Evolutionary conservation across 2,797 vertebrate genomes (phyloP), one percentile per base, ranked within the genome.

Genomic region (Darevskia mixta): DNA sequence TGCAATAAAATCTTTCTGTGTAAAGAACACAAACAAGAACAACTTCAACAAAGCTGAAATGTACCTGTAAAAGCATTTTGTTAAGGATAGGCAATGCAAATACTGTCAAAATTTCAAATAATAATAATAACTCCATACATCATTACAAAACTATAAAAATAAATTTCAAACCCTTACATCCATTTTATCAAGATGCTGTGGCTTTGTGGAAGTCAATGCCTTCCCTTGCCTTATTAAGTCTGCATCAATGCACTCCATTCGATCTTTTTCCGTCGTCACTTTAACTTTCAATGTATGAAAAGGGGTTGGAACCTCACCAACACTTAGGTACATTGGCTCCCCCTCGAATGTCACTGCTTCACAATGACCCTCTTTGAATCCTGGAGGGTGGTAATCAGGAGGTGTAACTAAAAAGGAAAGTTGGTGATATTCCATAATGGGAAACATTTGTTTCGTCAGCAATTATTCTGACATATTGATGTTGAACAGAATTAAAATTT

Each of bases 331-430:
- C 61, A 98, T 95, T 0, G 98, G 98, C 69, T 98, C 97, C 76
- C 96, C 97, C 43, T 97, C 97, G 91, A 99, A 99, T 88, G 97
- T 87, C 92, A 99, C 91, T 72, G 93, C 95, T 85, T 96, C 95
- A 0, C 95, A 95, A 13, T 96, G 96, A 0, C 98, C 97, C 89
- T 98, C 98, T 95, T 96, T 98, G 93, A 99, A 99, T 29, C 99
- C 98, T 0, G 98, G 98, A 1, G 99, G 99, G 58, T 99, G 98
- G 96, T 99, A 99, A 93, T 98, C 96, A 79, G 97, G 90, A 3
- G 99, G 99, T 64, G 99, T 99, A 75, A 98, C 99, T 99, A 93
- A 72, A 95, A 91, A 45, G 35, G 3, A 88, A n/a, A 87, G 55
- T 18, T 72, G 38, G 82, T 38, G 11, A 38, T 13, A 25, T 18